Evolutionary conservation across 1,140 invertebrate genomes (phyloP).

Genomic region (Pseudomyrmex sp.): DNA sequence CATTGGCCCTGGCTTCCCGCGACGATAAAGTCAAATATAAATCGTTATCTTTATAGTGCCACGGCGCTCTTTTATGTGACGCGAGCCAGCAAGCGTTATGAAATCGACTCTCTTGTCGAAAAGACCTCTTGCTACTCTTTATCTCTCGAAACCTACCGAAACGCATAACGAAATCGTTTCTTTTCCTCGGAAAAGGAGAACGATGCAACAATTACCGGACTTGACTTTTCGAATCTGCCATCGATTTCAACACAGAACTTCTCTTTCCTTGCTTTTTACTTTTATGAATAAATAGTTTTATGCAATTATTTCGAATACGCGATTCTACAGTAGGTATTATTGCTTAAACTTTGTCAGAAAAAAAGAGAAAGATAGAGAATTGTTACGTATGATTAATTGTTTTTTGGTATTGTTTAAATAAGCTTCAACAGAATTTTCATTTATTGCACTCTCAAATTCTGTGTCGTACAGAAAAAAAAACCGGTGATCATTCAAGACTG

Average conservation of each 20-base stretch:
- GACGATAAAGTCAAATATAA: slow-evolving; percentile 70
- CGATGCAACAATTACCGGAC: background rate
- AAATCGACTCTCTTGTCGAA: slow-evolving; percentile 47
- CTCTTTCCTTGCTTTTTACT: background rate
- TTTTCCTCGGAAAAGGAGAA: slow-evolving; percentile 13
- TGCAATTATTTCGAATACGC: background rate
- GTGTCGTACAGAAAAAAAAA: background rate
- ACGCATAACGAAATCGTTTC: slow-evolving; percentile 45
- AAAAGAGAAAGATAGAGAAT: too few relatives aligned
- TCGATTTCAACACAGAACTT: background rate
- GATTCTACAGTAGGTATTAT: slow-evolving; percentile 1
- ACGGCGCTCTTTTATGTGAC: slow-evolving; percentile 24
- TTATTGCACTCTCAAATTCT: background rate
- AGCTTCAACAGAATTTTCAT: background rate
- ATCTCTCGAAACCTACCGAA: slow-evolving; percentile 31
- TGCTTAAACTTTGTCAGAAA: background rate
- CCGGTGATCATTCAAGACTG: background rate
- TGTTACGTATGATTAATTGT: background rate
- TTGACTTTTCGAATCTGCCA: slow-evolving; percentile 6
- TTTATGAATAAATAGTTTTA: background rate
- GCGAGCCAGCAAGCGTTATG: slow-evolving; percentile 31
- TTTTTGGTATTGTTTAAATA: background rate
- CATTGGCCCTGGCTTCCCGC: slow-evolving; percentile 69
- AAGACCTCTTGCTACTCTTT: slow-evolving; percentile 34
- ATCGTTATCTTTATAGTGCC: slow-evolving; percentile 74